These are phyloP conservation scores for Dynastes tityus DNA, from an alignment of 2,888 invertebrate species.

Conservation along the genomic window DNA sequence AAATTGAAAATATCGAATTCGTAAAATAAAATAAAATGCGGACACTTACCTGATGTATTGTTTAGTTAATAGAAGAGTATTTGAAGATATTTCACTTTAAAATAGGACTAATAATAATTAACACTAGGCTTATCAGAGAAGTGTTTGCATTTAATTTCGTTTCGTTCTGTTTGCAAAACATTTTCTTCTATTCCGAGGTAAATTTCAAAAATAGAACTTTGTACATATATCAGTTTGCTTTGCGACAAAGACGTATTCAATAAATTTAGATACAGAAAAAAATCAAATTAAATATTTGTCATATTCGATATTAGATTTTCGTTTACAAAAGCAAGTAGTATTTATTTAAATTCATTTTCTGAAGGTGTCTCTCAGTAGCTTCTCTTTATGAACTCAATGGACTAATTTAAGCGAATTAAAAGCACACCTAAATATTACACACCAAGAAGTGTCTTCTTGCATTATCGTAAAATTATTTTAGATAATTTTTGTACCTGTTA, in stretches of 20 bases:
- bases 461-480: constrained; percentile 50
- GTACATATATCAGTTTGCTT: not conserved
- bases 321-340: not conserved
- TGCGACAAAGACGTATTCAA: not conserved
- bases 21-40: too few species aligned
- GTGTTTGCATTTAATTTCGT: not conserved
- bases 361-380: not conserved
- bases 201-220: not conserved
- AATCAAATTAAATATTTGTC: not conserved
- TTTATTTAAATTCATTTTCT: not conserved
- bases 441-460: constrained; percentile 70
- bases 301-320: too few species aligned
- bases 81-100: too few species aligned
- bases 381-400: too few species aligned
- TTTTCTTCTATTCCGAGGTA: too few species aligned
- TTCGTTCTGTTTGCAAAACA: not conserved
- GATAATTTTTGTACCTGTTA: constrained; percentile 53
- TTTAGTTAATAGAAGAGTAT: too few species aligned
- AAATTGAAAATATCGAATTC: too few species aligned
- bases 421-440: constrained; percentile 62
- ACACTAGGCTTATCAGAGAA: too few species aligned
- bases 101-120: too few species aligned
- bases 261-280: not conserved
- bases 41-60: too few species aligned
- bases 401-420: constrained; percentile 49